Evolutionary conservation across 30 jellyfish, hydroid and myxozoan genomes (phyloP).

Genomic region (Mastigias papua): DNA sequence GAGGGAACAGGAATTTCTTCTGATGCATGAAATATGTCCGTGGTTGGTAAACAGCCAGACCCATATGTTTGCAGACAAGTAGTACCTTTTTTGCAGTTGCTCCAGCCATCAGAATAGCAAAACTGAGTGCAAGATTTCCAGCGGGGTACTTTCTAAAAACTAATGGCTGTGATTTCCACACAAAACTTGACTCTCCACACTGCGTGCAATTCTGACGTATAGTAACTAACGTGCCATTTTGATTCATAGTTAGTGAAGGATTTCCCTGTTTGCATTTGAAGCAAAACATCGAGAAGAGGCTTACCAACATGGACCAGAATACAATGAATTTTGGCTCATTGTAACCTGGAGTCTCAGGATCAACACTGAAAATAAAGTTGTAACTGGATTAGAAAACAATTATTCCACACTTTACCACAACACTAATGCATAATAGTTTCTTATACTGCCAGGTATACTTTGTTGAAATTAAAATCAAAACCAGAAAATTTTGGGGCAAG

Average conservation of each 20-base stretch:
- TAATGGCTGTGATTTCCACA: slow-evolving; percentile 54
- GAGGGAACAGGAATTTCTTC: no score
- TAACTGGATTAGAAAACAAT: not conserved
- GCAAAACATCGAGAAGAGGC: slow-evolving; percentile 45
- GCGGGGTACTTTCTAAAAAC: slow-evolving; percentile 47
- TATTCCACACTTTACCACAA: not conserved
- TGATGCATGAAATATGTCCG: no score
- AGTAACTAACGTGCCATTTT: slow-evolving; percentile 57
- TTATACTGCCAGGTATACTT: no score
- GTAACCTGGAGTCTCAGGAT: slow-evolving; percentile 15
- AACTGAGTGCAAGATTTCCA: slow-evolving; percentile 51
- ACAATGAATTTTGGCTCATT: slow-evolving; percentile 55
- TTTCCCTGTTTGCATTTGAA: slow-evolving; percentile 15
- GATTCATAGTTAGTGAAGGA: slow-evolving; percentile 32
- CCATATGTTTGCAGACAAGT: no score
- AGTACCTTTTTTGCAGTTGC: no score
- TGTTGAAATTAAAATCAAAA: no score
- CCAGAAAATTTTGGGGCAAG: no score
- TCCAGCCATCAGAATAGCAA: slow-evolving; percentile 53
- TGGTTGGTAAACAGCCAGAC: no score
- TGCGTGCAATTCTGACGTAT: slow-evolving; percentile 39
- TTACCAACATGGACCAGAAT: slow-evolving; percentile 26
- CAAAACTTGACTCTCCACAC: slow-evolving; percentile 33
- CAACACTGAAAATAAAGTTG: slow-evolving; percentile 2
- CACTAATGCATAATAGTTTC: not conserved